Evolutionary conservation across 2,797 vertebrate genomes (phyloP), one percentile per base, ranked within the genome.

Genomic region (Buceros bicornis): DNA sequence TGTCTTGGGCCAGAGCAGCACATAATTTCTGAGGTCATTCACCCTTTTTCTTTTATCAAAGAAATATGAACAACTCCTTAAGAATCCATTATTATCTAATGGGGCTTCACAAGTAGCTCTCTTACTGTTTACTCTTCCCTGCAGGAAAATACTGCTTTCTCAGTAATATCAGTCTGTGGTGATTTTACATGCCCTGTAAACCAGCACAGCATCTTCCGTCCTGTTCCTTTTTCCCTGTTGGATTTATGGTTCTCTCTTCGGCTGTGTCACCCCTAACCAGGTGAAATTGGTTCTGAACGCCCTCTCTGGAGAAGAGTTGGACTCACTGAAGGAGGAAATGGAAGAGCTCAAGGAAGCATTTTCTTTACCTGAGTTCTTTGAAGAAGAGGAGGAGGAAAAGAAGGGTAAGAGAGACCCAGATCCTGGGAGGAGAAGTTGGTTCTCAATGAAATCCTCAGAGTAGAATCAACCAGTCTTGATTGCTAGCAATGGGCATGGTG

Each of bases 281-380:
- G 99, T 99, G 94, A 99, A 99, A 96, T 99, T 98, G 0, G 97
- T 99, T 81, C 97, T 99, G 74, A 98, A 97, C 81, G 98, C 99
- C 16, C 91, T 99, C 21, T 99, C 99, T 25, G 99, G 99, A 88
- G 98, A 99, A 16, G 97, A 99, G 88, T 89, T 98, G 92, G 83
- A 97, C 31, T 92, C 79, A 29, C 97, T 99, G 43, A 98, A 98
- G 93, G 96, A 95, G 8, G 99, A 99, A 67, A 96, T 99, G 91
- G 97, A 99, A 6, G 97, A 97, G 47, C 98, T 99, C 83, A 99
- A 98, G 96, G 99, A 99, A 94, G 97, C 98, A 1, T 99, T 99
- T 98, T 99, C 99, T 29, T 94, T 99, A 85, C 98, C 98, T 87
- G 99, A 99, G 96, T 99, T 99, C 93, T 99, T 99, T 58, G 99